Evolutionary conservation across 2,888 invertebrate species (phyloP), one percentile per base, ranked within the genome.

Genomic region (Pammene aurita): DNA sequence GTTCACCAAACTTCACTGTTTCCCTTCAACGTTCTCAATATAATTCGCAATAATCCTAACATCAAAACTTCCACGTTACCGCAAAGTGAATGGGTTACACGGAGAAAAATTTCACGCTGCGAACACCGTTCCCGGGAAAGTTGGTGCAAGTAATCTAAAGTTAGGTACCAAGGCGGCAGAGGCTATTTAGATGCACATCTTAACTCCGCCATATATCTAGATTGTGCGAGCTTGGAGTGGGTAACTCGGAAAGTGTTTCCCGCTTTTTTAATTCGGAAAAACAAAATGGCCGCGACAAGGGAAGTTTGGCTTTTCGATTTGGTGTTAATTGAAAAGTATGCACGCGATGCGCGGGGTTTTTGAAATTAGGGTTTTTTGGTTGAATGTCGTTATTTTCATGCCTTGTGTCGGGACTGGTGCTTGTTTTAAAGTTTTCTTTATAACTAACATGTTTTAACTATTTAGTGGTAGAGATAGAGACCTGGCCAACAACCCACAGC

Each of bases 151-250:
- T 92, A 92, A 92, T 92, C 92, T 92, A 92, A 92, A 92, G 86
- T 92, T 92, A 87, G 90, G 88, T 90, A 87, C 87, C 88, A 87
- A 80, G 84, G 86, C 85, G 85, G 89, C 90, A 85, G 88, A 87
- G 85, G 91, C 92, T 90, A 91, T 92, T 92, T 92, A 92, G 92
- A 92, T 91, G 92, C 89, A 89, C 92, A 92, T 92, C 92, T 92
- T 90, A 92, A 92, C 91, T 89, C 84, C 82, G 80, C 85, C 87
- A 89, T 92, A 91, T 90, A 92, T 92, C 92, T 92, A 89, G 90
- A 91, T 92, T 91, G 90, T 85, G 84, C 80, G 79, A 78, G 76
- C 78, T 76, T 77, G 78, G 77, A 76, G 71, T 77, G 78, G 77
- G 77, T 70, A 79, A 79, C 82, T 83, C 80, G 74, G 79, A 80